Percentiles rank a stretch among this genome's conserved stretches.
Evolutionary conservation across 2,888 invertebrate genomes (phyloP).

Genomic region (Lapara coniferarum): DNA sequence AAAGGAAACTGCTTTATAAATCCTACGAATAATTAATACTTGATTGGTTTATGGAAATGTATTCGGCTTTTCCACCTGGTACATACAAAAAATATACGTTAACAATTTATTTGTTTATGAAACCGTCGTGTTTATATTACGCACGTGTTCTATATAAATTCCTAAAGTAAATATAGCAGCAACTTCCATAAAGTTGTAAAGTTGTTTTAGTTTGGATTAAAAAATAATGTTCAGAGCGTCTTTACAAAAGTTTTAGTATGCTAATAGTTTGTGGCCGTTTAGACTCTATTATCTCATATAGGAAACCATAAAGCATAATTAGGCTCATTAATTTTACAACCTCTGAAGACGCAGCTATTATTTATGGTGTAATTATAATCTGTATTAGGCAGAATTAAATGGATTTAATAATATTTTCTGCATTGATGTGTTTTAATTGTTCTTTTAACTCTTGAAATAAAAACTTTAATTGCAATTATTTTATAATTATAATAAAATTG

Average conservation of each 20-base stretch:
- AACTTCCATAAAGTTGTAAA: neutral
- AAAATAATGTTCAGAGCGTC: neutral
- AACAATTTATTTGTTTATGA: neutral
- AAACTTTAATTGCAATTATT: no score
- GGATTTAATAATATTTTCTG: no score
- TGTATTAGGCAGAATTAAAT: neutral
- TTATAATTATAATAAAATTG: no score
- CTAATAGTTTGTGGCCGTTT: neutral
- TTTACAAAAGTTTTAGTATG: neutral
- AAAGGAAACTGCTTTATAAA: slow-evolving; percentile 21
- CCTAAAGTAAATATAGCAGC: neutral
- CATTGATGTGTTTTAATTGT: no score
- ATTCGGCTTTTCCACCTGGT: neutral
- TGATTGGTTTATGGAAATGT: neutral
- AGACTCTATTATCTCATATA: neutral
- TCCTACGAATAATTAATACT: neutral
- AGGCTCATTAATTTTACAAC: neutral
- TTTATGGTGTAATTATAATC: neutral
- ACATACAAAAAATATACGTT: neutral
- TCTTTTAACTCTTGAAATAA: no score
- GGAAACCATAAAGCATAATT: neutral
- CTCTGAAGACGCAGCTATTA: neutral
- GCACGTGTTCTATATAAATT: neutral
- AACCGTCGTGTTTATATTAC: neutral
- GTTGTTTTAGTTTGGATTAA: slow-evolving; percentile 10